These are phyloP conservation scores for Phyllotis vaccarum DNA, from an alignment of 2,797 vertebrate genomes.

Conservation along the genomic window DNA sequence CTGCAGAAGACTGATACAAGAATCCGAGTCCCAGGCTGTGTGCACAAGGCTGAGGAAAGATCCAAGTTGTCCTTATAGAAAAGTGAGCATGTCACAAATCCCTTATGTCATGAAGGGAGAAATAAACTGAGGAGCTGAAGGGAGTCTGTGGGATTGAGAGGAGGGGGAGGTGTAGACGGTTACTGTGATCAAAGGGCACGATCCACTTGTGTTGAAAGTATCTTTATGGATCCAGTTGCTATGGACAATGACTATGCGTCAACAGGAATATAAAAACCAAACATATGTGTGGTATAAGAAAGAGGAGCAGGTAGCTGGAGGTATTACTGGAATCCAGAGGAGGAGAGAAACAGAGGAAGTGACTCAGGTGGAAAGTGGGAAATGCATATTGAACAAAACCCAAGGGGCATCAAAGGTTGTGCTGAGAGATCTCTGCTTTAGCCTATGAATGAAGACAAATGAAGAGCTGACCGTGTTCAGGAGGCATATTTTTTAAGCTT, in stretches of 20 bases:
- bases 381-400: neutral
- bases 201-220: neutral
- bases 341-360: too few species aligned
- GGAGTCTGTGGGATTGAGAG: neutral
- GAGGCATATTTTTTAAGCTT: neutral
- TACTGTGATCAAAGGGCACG: neutral
- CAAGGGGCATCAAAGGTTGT: neutral
- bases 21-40: too few species aligned
- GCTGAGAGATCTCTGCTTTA: neutral
- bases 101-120: neutral
- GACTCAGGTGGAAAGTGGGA: neutral
- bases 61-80: neutral
- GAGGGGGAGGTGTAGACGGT: neutral
- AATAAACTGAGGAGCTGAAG: neutral
- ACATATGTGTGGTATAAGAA: neutral
- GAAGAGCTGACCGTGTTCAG: neutral
- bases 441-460: neutral
- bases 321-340: neutral
- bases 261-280: neutral
- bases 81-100: too few species aligned
- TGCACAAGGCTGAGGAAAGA: fast-evolving
- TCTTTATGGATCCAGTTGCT: neutral
- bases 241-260: neutral
- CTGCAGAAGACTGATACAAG: neutral
- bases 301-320: fast-evolving